A percentile compares a stretch with the other conserved stretches of the same genome.
These are phyloP conservation scores for Cephalopterus ornatus DNA, from an alignment of 2,113 vertebrate genomes.

Conservation along the genomic window DNA sequence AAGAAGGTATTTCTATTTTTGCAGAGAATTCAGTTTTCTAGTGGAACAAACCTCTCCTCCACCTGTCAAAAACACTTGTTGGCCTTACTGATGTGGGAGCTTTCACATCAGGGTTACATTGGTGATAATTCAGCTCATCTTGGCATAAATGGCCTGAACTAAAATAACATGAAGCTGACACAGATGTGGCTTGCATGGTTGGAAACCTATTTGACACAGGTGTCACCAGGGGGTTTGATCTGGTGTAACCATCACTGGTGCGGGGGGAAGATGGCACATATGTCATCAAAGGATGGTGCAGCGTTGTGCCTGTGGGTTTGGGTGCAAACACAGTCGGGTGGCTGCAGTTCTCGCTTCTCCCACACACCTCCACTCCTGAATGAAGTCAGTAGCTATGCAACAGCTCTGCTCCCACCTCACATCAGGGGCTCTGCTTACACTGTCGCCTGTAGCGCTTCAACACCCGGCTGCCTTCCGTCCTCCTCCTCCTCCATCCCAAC, in stretches of 20 bases:
- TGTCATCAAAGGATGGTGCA: background rate
- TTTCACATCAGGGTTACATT: background rate
- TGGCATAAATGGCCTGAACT: background rate
- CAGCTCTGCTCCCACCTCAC: background rate
- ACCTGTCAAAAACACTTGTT: background rate
- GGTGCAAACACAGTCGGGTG: accelerated
- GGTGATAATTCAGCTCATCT: background rate
- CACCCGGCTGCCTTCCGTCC: constrained; percentile 13
- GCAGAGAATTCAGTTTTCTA: background rate
- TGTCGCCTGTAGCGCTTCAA: background rate
- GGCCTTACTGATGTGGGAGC: background rate
- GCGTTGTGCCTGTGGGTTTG: background rate
- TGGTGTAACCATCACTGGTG: background rate
- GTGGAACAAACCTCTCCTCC: background rate
- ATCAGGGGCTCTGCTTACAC: background rate
- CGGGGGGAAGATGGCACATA: background rate
- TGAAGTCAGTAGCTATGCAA: background rate
- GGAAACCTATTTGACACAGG: background rate
- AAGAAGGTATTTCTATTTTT: background rate
- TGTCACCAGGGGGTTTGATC: background rate
- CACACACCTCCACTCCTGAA: background rate
- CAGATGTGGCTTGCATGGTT: background rate
- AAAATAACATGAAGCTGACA: background rate
- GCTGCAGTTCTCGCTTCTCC: background rate
- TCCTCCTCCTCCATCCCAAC: constrained; percentile 25